Percentiles rank a stretch among this genome's conserved stretches.
Conservation (phyloP, 1,140 invertebrate genomes). For the Bombyx mori region DNA sequence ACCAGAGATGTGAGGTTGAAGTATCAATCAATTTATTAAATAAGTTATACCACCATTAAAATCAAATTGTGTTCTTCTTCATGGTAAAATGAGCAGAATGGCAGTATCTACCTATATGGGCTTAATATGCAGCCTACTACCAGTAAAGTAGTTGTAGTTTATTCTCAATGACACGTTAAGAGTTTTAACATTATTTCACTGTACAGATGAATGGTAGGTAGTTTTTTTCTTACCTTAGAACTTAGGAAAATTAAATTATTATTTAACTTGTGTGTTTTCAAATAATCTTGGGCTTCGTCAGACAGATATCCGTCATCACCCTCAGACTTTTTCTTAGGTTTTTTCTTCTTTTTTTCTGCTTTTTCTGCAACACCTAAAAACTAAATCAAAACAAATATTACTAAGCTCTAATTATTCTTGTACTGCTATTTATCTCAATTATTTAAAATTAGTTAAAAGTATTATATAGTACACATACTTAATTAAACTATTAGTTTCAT, state of each 20-base stretch:
- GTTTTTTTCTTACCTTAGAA: constrained; percentile 42
- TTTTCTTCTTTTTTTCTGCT: constrained; percentile 53
- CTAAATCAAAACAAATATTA: constrained; percentile 21
- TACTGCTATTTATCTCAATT: not conserved
- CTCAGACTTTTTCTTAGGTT: constrained; percentile 50
- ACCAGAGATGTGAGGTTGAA: too few relatives aligned
- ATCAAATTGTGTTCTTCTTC: too few relatives aligned
- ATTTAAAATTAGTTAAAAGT: constrained; percentile 6
- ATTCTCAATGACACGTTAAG: too few relatives aligned
- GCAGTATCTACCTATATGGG: too few relatives aligned
- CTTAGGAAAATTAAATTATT: constrained; percentile 47
- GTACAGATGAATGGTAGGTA: not conserved
- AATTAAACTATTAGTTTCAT: too few relatives aligned
- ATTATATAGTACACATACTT: not conserved
- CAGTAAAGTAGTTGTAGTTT: too few relatives aligned
- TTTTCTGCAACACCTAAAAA: constrained; percentile 59
- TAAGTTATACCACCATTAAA: too few relatives aligned
- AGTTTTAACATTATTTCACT: not conserved
- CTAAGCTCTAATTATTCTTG: not conserved
- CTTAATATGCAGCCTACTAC: too few relatives aligned
- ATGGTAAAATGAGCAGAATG: too few relatives aligned
- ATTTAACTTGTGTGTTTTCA: too few relatives aligned
- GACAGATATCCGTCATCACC: constrained; percentile 61
- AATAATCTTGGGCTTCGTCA: constrained; percentile 23
- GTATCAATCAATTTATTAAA: too few relatives aligned